Evolutionary conservation across 1,140 invertebrate species (phyloP), one percentile per base, ranked within the genome.

Genomic region (Psilanteris sp.): DNA sequence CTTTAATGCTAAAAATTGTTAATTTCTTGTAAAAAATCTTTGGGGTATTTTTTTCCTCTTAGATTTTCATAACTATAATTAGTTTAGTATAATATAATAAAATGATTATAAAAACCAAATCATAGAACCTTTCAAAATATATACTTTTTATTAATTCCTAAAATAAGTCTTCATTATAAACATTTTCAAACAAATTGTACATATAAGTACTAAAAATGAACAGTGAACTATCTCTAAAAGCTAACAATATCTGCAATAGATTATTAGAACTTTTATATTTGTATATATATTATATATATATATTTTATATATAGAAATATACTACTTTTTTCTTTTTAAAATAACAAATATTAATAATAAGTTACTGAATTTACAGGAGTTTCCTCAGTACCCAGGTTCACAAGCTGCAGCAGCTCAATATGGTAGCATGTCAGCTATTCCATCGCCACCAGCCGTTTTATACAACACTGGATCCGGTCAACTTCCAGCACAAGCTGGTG

Each of bases 361-460:
- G n/a, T n/a, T n/a, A n/a, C 54, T 13, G 26, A 77, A 36, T 5
- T 78, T 73, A 13, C 46, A 87, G 84, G 85, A 88, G 71, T 87
- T 88, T 27, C 81, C 83, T 1, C 87, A 89, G 34, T 89, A 89
- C 74, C 86, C 87, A 9, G 87, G 85, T 3, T 87, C 87, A 8
- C 86, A 89, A 64, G 87, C 89, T 0, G 48, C 67, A n/a, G 73
- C 78, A 11, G 85, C 91, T 10, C 93, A 93, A 76, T 95, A 94
- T 72, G 92, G 93, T 1, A 90, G 92, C 18, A 92, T 96, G 78
- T 92, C 94, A 16, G 93, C 94, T 6, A 93, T 94, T 77, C 94
- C 95, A 5, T 96, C 94, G 34, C 94, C 95, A 6, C 94, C 94
- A 8, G 92, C 93, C 1, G 91, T 93, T 13, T 90, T 95, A 3